phyloP scores from a whole-genome alignment of 2,113 vertebrate genomes.

The Chloropsis cyanopogon region DNA sequence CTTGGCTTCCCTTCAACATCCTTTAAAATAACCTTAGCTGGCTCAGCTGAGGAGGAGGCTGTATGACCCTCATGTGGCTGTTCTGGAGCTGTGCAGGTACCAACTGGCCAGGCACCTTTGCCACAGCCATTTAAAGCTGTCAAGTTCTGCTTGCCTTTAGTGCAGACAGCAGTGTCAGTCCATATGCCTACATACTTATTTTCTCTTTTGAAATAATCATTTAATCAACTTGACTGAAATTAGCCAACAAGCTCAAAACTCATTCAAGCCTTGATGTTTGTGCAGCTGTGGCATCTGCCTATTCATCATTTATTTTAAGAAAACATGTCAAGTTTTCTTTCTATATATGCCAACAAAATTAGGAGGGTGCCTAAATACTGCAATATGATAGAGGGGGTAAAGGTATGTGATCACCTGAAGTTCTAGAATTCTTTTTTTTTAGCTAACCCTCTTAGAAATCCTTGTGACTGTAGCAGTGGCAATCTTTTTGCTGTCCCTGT shows the following conservation, averaged over 20 bases:
- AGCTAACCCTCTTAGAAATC: neutral
- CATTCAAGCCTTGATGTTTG: neutral
- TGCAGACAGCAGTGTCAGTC: neutral
- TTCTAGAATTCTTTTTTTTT: neutral
- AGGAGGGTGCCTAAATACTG: neutral
- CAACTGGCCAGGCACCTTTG: neutral
- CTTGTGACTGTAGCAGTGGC: neutral
- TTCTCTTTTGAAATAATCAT: neutral
- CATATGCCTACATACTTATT: neutral
- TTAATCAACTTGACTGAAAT: neutral
- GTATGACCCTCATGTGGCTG: rapidly evolving
- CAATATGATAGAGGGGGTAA: neutral
- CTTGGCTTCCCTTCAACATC: neutral
- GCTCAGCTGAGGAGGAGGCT: neutral
- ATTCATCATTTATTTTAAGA: neutral
- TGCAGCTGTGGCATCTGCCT: neutral
- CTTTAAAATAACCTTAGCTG: neutral
- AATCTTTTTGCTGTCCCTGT: neutral
- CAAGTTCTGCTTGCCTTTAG: neutral
- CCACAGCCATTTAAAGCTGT: neutral
- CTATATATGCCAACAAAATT: neutral
- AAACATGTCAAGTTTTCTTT: neutral
- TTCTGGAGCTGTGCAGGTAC: neutral
- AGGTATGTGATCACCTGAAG: neutral
- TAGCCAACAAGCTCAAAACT: neutral